These are phyloP conservation scores for Lochmaea capreae DNA, from an alignment of 2,888 invertebrate genomes.

Conservation along the genomic window DNA sequence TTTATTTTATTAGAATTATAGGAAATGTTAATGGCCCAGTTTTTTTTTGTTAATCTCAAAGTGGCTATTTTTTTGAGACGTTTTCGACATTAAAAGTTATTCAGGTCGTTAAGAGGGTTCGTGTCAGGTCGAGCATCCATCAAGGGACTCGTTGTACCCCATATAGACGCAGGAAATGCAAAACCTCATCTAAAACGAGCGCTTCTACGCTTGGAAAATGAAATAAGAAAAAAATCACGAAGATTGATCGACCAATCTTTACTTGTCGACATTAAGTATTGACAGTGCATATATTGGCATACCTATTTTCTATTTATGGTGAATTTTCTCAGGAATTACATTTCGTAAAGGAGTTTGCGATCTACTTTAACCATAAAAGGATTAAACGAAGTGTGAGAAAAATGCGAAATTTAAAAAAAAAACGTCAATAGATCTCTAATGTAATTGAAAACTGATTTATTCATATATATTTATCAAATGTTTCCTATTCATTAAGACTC, in stretches of 20 bases:
- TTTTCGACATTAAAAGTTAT: conserved; percentile 54
- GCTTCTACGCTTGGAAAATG: conserved; percentile 44
- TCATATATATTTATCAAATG: neutral
- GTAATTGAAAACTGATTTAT: neutral
- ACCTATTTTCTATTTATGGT: conserved; percentile 10
- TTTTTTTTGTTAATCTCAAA: conserved; percentile 35
- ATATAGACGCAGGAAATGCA: conserved; percentile 38
- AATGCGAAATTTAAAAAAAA: neutral
- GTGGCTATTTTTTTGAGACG: conserved; percentile 38
- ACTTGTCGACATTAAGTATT: conserved; percentile 49
- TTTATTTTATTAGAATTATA: too few relatives aligned
- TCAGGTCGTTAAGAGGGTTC: conserved; percentile 50
- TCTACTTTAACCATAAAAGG: neutral
- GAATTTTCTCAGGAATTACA: conserved; percentile 1
- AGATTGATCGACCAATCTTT: conserved; percentile 59
- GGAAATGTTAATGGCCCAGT: neutral
- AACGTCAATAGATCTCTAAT: too few relatives aligned
- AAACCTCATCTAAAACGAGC: conserved; percentile 37
- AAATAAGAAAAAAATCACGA: conserved; percentile 55
- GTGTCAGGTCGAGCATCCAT: conserved; percentile 53
- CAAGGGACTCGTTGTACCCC: conserved; percentile 50
- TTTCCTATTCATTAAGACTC: too few relatives aligned
- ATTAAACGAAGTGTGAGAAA: neutral
- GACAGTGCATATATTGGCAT: conserved; percentile 14
- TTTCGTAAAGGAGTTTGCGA: neutral